Evolutionary conservation across 2,113 vertebrate species (phyloP).

Genomic region (Otocyon megalotis): DNA sequence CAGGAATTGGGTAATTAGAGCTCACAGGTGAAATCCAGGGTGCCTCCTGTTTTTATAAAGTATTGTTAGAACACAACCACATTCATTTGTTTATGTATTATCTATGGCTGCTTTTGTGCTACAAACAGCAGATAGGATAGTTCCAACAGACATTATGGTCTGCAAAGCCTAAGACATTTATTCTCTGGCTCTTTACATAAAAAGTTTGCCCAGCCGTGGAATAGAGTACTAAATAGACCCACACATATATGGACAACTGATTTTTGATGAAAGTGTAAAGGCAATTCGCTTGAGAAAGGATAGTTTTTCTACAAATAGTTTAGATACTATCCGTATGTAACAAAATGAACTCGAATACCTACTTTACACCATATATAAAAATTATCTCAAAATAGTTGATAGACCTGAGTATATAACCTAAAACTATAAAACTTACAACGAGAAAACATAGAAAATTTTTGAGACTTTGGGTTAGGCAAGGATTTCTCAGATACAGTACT

Average conservation of each 20-base stretch:
- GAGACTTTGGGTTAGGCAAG: background rate
- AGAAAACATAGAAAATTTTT: background rate
- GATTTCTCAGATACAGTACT: background rate
- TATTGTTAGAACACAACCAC: background rate
- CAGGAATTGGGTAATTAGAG: background rate
- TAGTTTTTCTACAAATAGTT: background rate
- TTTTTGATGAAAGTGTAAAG: background rate
- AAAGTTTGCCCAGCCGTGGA: background rate
- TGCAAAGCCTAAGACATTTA: background rate
- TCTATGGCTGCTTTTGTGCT: background rate
- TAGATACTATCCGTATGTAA: background rate
- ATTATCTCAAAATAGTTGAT: background rate
- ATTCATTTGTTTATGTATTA: background rate
- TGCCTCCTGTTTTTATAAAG: background rate
- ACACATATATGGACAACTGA: background rate
- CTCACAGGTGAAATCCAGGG: background rate
- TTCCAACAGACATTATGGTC: background rate
- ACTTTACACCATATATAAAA: background rate
- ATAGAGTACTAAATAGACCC: background rate
- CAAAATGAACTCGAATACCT: slow-evolving; percentile 7
- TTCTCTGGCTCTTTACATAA: background rate
- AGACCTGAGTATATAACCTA: background rate
- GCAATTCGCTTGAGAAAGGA: background rate
- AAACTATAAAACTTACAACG: background rate
- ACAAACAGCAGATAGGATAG: background rate